These are phyloP conservation scores for Plecturocebus donacophilus DNA, from an alignment of 2,113 vertebrate genomes.

Conservation along the genomic window DNA sequence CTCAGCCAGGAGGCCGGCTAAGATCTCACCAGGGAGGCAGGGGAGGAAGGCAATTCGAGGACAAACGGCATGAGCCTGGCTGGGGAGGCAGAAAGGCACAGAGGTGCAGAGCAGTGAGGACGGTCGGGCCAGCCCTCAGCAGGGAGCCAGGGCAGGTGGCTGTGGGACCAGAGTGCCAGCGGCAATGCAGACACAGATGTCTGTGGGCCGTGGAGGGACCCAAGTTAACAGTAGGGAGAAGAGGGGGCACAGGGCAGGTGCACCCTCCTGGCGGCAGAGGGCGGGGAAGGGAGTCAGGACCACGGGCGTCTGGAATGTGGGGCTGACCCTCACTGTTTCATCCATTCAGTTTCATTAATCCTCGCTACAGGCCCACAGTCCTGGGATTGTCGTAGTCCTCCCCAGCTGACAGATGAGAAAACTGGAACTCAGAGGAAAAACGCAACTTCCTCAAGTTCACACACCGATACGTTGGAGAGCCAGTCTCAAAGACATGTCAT, in stretches of 20 bases:
- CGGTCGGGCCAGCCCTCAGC: neutral
- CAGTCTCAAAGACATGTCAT: neutral
- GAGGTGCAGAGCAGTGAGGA: neutral
- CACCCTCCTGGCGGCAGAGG: neutral
- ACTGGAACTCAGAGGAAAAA: neutral
- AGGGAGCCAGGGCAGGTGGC: too few relatives aligned
- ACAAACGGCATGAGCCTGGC: fast-evolving
- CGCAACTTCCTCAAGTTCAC: neutral
- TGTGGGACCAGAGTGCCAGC: neutral
- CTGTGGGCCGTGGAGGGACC: fast-evolving
- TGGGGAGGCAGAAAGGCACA: neutral
- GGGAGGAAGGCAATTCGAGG: fast-evolving
- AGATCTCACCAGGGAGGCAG: too few relatives aligned
- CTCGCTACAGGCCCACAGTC: neutral
- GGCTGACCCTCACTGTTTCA: neutral
- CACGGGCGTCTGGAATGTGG: neutral
- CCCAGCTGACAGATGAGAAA: neutral
- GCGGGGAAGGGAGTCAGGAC: too few relatives aligned
- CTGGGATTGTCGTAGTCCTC: neutral
- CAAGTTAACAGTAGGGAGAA: neutral
- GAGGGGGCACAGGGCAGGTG: neutral
- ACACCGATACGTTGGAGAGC: fast-evolving
- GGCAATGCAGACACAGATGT: neutral
- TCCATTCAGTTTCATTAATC: neutral
- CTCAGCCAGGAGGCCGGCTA: fast-evolving